Conservation (phyloP, 2,888 invertebrate genomes). For the Elaeidobius kamerunicus region DNA sequence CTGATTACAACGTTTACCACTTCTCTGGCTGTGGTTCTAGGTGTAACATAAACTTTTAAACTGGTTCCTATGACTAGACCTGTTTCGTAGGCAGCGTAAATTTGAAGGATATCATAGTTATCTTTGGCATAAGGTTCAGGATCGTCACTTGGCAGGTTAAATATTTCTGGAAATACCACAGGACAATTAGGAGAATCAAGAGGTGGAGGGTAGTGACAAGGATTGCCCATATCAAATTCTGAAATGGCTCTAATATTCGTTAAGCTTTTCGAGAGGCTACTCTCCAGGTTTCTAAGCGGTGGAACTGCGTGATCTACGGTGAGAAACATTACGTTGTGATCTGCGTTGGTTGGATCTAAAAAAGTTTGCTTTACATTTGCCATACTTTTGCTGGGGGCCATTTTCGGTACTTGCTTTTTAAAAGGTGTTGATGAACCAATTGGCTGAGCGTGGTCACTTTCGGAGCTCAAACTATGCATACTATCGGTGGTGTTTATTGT, state of each 20-base stretch:
- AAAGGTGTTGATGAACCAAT: conserved; percentile 53
- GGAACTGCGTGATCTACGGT: conserved; percentile 39
- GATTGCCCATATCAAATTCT: conserved; percentile 31
- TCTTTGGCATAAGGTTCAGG: conserved; percentile 42
- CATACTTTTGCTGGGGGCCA: conserved; percentile 61
- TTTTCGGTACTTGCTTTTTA: conserved; percentile 53
- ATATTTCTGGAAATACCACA: conserved; percentile 33
- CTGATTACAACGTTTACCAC: conserved; percentile 95
- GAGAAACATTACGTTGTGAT: conserved; percentile 41
- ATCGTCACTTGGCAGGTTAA: conserved; percentile 41
- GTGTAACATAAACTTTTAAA: conserved; percentile 89
- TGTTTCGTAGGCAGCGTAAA: conserved; percentile 94
- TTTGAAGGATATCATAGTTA: conserved; percentile 57
- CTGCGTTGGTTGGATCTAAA: conserved; percentile 34
- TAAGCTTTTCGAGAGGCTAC: conserved; percentile 47
- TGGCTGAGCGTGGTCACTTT: conserved; percentile 57
- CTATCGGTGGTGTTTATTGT: conserved; percentile 57
- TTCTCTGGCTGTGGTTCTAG: conserved; percentile 89
- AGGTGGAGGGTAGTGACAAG: conserved; percentile 42
- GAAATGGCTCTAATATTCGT: conserved; percentile 45
- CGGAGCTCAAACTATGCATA: conserved; percentile 65
- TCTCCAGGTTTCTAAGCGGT: conserved; percentile 42
- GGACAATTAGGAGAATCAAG: conserved; percentile 34
- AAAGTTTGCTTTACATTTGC: conserved; percentile 56
- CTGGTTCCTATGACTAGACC: conserved; percentile 91